A percentile compares a stretch with the other conserved stretches of the same genome.
These are phyloP conservation scores for Diadumene lineata DNA, from an alignment of 92 coral and sea anemone species.

Conservation along the genomic window DNA sequence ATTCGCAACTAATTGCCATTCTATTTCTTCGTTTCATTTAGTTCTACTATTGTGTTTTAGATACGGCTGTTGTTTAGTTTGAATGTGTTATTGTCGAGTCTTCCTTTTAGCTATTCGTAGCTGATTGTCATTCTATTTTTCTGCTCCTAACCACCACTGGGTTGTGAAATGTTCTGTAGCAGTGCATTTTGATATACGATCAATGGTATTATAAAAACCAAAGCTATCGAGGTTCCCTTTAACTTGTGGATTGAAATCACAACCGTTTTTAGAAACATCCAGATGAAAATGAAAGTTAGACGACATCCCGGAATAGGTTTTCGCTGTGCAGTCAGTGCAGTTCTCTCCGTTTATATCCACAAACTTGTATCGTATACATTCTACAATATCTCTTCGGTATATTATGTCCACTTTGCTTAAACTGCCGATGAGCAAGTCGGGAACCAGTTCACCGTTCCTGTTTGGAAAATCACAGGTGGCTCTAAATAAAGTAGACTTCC, in stretches of 20 bases:
- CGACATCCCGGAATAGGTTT: neutral
- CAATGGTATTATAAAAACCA: neutral
- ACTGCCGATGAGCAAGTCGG: conserved; percentile 16
- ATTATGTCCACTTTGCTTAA: conserved; percentile 6
- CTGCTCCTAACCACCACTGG: conserved; percentile 18
- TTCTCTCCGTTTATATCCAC: conserved; percentile 10
- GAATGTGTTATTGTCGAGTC: no score
- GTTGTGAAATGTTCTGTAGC: neutral
- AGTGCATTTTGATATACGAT: neutral
- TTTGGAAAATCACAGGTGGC: conserved; percentile 33
- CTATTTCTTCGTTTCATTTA: no score
- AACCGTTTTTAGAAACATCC: neutral
- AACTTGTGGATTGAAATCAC: neutral
- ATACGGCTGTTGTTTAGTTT: no score
- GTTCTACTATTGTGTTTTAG: no score
- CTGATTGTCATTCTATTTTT: neutral
- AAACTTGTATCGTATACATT: neutral
- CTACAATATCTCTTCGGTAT: neutral
- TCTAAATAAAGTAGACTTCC: conserved; percentile 20
- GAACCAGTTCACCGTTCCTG: neutral
- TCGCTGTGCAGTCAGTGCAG: conserved; percentile 4
- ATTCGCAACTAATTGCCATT: no score
- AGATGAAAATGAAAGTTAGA: neutral
- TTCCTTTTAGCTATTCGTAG: no score
- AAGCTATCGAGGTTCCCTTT: neutral